Evolutionary conservation across 2,113 vertebrate species (phyloP).

Genomic region (Galeopterus variegatus): DNA sequence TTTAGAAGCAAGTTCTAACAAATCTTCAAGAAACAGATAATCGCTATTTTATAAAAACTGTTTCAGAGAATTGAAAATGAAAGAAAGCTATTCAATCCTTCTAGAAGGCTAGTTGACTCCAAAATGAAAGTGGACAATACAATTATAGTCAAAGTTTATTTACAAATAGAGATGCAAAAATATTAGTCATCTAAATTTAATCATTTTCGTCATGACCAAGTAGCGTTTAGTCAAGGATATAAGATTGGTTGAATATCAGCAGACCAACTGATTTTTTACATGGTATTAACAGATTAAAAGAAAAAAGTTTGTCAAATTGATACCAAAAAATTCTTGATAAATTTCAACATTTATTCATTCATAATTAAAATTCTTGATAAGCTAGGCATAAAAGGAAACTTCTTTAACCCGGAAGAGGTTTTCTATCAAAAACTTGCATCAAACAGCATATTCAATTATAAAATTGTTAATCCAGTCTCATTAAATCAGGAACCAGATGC

Average conservation of each 20-base stretch:
- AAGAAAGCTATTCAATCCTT: not conserved
- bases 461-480: not conserved
- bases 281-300: not conserved
- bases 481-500: not conserved
- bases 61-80: not conserved
- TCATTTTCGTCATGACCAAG: slow-evolving; percentile 8
- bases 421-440: not conserved
- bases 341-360: not conserved
- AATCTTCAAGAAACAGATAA: not conserved
- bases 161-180: not conserved
- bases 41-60: slow-evolving; percentile 33
- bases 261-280: not conserved
- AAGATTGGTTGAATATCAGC: not conserved
- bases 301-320: not conserved
- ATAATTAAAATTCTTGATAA: slow-evolving; percentile 19
- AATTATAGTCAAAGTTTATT: not conserved
- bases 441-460: not conserved
- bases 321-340: not conserved
- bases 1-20: not conserved
- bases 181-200: not conserved
- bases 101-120: not conserved
- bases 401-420: not conserved
- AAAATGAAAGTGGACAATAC: not conserved
- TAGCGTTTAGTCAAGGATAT: not conserved
- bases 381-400: not conserved